Base-by-base conservation (phyloP, 2,797 vertebrate genomes). In the Pangasius sanitwongsei region DNA sequence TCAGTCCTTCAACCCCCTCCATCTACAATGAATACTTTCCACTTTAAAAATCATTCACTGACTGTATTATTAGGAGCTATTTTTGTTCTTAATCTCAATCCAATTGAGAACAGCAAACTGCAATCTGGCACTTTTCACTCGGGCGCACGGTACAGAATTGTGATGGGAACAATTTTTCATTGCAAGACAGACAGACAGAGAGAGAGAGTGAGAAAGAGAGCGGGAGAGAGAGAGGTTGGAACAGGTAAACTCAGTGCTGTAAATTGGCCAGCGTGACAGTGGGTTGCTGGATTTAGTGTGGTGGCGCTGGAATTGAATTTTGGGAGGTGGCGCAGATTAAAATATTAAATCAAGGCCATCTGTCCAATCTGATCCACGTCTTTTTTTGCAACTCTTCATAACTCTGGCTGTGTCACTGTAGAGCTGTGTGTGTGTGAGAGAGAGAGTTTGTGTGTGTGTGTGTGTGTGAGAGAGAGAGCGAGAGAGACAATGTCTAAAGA, bases 261-360 rank as follows among this genome's bases (percentile, higher is more conserved):
- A 89, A 83, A 89, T 90, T 88, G 18, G 77, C 15, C 41, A 31
- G 65, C 31, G 0, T 67, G 87, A 82, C 81, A 34, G 55, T 78
- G 78, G 86, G 81, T 18, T 55, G 65, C 53, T 74, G 81, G 91
- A 90, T 92, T 92, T 91, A 91, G 74, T 89, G 91, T 83, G 80
- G 87, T 92, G 89, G 84, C n/a, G 69, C 70, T 69, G 77, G 87
- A 91, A 91, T 92, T 92, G 83, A 91, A 92, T 93, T 91, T 93
- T 89, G 86, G 90, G 87, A 88, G 86, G 88, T 88, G 59, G 87
- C 55, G 87, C 85, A 92, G 92, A 93, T 93, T 92, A 90, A 91
- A 92, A 92, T 92, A 93, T 93, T 93, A 93, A 93, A 92, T 93
- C 92, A 92, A 90, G 87, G 86, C 91, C 89, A 90, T 86, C 85